Percentiles rank a stretch among this genome's conserved stretches.
Evolutionary conservation across 2,113 vertebrate genomes (phyloP).

Genomic region (Nansenia antarctica): DNA sequence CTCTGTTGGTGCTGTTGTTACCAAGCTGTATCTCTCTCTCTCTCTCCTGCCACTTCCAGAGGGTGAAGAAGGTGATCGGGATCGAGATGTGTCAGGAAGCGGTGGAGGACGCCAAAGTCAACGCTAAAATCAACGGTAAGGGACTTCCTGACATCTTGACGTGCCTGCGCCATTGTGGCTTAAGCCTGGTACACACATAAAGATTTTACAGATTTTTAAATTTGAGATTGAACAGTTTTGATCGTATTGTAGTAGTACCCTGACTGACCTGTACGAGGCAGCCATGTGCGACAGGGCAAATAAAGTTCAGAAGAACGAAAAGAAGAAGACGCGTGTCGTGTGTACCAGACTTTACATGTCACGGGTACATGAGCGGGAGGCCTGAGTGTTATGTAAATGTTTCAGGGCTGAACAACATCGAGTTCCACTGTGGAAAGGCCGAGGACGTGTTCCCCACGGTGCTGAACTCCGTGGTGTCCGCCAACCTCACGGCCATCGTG

Average conservation of each 20-base stretch:
- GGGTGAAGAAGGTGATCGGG: constrained; percentile 92
- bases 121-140: constrained; percentile 87
- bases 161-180: neutral
- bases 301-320: too few relatives aligned
- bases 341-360: too few relatives aligned
- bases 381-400: neutral
- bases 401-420: constrained; percentile 85
- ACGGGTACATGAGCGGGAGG: too few relatives aligned
- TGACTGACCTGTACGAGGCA: too few relatives aligned
- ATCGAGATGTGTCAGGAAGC: constrained; percentile 94
- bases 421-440: constrained; percentile 93
- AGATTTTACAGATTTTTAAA: too few relatives aligned
- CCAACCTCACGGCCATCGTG: constrained; percentile 83
- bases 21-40: too few relatives aligned
- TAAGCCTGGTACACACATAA: neutral
- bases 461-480: constrained; percentile 79
- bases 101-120: constrained; percentile 89
- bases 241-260: neutral
- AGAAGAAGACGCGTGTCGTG: too few relatives aligned
- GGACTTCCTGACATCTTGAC: neutral
- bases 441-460: constrained; percentile 90
- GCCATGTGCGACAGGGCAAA: too few relatives aligned
- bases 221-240: neutral
- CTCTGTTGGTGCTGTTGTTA: neutral
- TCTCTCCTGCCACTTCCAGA: constrained; percentile 62